Conservation (phyloP, 2,888 invertebrate genomes). For the Drosophila emarginata region DNA sequence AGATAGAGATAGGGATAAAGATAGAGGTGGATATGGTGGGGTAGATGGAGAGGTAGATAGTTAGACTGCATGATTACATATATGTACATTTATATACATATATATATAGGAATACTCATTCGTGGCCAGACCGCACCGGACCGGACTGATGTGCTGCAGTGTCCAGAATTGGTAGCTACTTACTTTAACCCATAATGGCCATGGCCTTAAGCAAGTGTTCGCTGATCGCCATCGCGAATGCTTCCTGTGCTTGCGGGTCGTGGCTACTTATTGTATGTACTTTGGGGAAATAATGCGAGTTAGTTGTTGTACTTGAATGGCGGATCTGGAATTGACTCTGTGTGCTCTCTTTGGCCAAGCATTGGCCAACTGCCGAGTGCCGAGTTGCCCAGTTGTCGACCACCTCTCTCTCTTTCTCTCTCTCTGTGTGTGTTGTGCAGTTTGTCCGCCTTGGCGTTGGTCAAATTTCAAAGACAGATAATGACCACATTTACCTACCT, state of each 20-base stretch:
- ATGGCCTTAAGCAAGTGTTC: slow-evolving; percentile 71
- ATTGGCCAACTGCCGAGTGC: slow-evolving; percentile 34
- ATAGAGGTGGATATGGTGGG: background rate
- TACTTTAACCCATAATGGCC: slow-evolving; percentile 29
- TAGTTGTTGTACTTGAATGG: slow-evolving; percentile 41
- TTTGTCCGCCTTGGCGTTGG: slow-evolving; percentile 44
- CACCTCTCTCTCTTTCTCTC: slow-evolving; percentile 1
- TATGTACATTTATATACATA: background rate
- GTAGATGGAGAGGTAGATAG: background rate
- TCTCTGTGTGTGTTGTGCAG: slow-evolving; percentile 29
- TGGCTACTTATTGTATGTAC: slow-evolving; percentile 11
- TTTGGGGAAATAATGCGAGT: slow-evolving; percentile 32
- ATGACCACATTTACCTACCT: slow-evolving; percentile 61
- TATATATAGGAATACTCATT: too few species aligned
- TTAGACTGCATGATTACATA: slow-evolving; percentile 57
- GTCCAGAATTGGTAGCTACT: slow-evolving; percentile 3
- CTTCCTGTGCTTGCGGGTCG: slow-evolving; percentile 58
- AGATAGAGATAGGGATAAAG: slow-evolving; percentile 36
- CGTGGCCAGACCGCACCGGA: too few species aligned
- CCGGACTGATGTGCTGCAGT: slow-evolving; percentile 16
- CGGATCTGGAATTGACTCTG: slow-evolving; percentile 42
- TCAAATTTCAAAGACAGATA: slow-evolving; percentile 61
- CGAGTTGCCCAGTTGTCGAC: background rate
- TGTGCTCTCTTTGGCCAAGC: slow-evolving; percentile 42
- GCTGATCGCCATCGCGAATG: slow-evolving; percentile 76